These are phyloP conservation scores for Clamator glandarius DNA, from an alignment of 2,797 vertebrate genomes.

Conservation along the genomic window DNA sequence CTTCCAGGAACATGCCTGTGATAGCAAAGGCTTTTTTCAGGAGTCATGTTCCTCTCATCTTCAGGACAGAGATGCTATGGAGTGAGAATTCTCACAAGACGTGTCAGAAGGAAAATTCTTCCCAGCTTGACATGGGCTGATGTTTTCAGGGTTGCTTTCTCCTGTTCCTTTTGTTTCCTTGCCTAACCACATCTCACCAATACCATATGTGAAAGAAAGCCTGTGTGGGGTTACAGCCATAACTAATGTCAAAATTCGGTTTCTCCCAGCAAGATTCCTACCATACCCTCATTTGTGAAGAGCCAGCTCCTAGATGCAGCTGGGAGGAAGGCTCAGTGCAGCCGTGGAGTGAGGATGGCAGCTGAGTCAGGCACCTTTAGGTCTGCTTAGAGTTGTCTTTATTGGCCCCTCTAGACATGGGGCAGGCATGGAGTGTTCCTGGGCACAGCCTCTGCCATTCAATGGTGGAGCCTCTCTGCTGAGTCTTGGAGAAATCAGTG, in stretches of 20 bases:
- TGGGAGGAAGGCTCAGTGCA: not conserved
- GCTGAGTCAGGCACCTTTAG: not conserved
- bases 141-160: not conserved
- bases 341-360: not conserved
- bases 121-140: not conserved
- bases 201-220: not conserved
- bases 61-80: not conserved
- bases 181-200: not conserved
- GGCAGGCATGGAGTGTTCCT: not conserved
- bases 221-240: not conserved
- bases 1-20: conserved; percentile 9
- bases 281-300: fast-evolving
- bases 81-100: not conserved
- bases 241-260: not conserved
- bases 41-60: conserved; percentile 23
- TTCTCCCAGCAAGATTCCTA: not conserved
- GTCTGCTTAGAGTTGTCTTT: not conserved
- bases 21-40: not conserved
- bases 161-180: not conserved
- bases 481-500: not conserved
- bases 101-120: not conserved
- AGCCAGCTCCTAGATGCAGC: not conserved
- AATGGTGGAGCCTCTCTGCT: too few relatives aligned
- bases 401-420: not conserved
- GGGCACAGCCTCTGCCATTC: too few relatives aligned